Base-by-base conservation (phyloP, 2,888 invertebrate species). In the Heteromyza rotundicornis region DNA sequence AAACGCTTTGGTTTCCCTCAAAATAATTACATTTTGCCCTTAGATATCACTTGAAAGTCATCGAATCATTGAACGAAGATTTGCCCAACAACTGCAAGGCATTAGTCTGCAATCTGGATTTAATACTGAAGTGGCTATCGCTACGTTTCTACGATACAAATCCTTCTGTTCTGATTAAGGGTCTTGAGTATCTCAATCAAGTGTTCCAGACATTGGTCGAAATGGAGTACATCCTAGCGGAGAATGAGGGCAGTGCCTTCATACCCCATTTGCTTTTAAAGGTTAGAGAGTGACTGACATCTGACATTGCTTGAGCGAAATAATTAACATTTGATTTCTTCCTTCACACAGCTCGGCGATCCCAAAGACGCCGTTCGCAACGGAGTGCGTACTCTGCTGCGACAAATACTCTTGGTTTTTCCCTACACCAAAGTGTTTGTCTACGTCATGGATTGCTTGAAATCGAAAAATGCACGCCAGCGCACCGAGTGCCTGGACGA, bases 91-190 rank as follows among this genome's bases (percentile, higher is more conserved):
- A 93, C 73, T 88, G 89, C 44, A 88, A 90, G 71, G 91, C 95
- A 0, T 86, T 96, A 47, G 89, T 95, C 69, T 89, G 92, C 19
- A 98, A 98, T 85, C 86, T 97, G 65, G 99, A 99, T 85, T 85
- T 99, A 65, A 91, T 99, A 59, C 87, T 99, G 51, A 97, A 97
- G 81, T 99, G 98, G 98, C 82, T 97, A 71, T 97, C 98, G 0
- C 84, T 99, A 52, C 87, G 98, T 64, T 99, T 99, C 85, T 98
- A 97, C 78, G 98, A 99, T 84, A 99, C 98, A 22, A 99, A 99
- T 85, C 98, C 98, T 10, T 96, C 96, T 16, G 98, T 98, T 36
- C 87, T 98, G 64, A 87, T 98, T 72, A 96, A 95, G 85, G 95
- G 94, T n/a, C 85, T 98, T 71, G 98, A 98, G 80, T 98, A 96